Evolutionary conservation across 2,888 invertebrate genomes (phyloP).

Genomic region (Synanthedon tipuliformis): DNA sequence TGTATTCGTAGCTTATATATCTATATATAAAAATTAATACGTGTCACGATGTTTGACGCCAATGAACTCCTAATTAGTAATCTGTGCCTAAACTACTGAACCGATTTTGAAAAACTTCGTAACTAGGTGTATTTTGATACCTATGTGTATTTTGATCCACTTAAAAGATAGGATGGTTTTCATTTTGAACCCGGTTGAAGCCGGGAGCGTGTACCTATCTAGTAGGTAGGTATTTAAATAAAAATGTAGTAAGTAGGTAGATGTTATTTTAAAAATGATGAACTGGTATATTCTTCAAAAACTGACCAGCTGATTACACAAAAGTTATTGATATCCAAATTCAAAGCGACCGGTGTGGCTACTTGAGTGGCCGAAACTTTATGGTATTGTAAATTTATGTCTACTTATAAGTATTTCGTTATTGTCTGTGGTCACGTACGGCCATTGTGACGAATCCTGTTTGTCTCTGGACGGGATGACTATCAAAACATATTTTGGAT

Average conservation of each 20-base stretch:
- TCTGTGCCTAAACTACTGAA: too few relatives aligned
- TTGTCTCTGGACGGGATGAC: constrained; percentile 28
- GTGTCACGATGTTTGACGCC: too few relatives aligned
- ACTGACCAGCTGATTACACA: constrained; percentile 28
- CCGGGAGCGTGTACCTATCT: too few relatives aligned
- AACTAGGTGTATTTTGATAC: too few relatives aligned
- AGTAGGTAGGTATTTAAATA: too few relatives aligned
- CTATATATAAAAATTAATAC: too few relatives aligned
- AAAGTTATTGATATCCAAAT: constrained; percentile 31
- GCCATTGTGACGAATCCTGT: constrained; percentile 27
- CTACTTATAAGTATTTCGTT: constrained; percentile 6
- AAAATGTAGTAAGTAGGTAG: neutral
- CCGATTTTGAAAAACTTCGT: too few relatives aligned
- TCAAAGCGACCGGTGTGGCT: constrained; percentile 12
- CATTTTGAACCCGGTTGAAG: too few relatives aligned
- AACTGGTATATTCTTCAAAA: neutral
- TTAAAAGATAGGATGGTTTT: too few relatives aligned
- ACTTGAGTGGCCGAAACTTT: constrained; percentile 14
- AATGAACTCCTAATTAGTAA: too few relatives aligned
- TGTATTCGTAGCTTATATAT: too few relatives aligned
- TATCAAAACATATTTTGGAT: constrained; percentile 40
- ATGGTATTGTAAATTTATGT: constrained; percentile 1
- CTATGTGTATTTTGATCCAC: too few relatives aligned
- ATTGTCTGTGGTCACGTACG: constrained; percentile 63
- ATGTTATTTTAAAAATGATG: neutral